Evolutionary conservation across 2,113 vertebrate genomes (phyloP), one percentile per base, ranked within the genome.

Genomic region (Macrotus californicus): DNA sequence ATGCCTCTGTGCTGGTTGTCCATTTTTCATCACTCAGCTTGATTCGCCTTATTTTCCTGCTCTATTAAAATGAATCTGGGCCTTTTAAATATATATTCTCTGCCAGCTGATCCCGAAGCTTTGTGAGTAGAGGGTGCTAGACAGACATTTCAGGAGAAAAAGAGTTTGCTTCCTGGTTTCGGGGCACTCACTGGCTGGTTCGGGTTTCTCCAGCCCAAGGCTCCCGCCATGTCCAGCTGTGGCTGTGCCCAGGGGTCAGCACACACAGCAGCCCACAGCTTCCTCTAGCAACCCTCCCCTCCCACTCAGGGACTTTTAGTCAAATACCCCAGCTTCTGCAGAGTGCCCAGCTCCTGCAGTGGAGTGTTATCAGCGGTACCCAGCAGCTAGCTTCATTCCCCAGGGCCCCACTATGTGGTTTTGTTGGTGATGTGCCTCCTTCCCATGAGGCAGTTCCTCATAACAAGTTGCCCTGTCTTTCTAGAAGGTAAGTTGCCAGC

Each of bases 381-480:
- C 11, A 29, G 29, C 16, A 66, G 10, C 61, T 34, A 7, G 11
- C 64, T 43, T 31, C 46, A 6, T 48, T 3, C 54, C 4, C 2
- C 26, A 34, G 21, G 16, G 5, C 7, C 52, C 41, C 21, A 1
- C 3, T 13, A 0, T 0, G 5, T 16, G 36, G 9, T 89, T 92
- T 61, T 61, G 39, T 48, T 19, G 31, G 34, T 5, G 1, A 12
- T 34, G 10, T 12, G 15, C 11, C 15, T 13, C 19, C 11, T 12
- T 13, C 50, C 24, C 6, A 4, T 39, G 31, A 89, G 22, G 19
- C 29, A 75, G 22, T 7, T 36, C 18, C 48, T n/a, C 8, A 1
- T 22, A 10, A 76, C 34, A 18, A 86, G 31, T 48, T 77, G 54
- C 46, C 22, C 39, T 64, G 26, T 36, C 75, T 83, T 7, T 79